Base-by-base conservation (phyloP, 1,140 invertebrate species). In the Cydia strobilella region DNA sequence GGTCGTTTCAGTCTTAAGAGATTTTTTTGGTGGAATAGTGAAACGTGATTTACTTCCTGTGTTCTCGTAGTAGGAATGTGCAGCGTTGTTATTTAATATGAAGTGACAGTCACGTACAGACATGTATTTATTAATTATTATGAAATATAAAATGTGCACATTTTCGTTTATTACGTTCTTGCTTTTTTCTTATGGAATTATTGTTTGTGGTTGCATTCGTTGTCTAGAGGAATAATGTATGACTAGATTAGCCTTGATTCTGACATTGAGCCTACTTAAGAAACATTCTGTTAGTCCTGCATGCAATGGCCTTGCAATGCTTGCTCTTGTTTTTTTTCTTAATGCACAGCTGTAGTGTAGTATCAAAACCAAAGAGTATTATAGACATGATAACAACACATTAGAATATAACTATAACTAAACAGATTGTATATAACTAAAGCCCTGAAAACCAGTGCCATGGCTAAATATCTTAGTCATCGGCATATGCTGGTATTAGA, bases 201-300 rank as follows among this genome's bases (percentile, higher is more conserved):
- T 69, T 31, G 7, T 69, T 69, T 76, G 63, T 51, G 62, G 51
- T 35, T 51, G 59, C 65, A 48, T 48, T 51, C 18, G 62, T 39
- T 20, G 54, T 74, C 76, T 63, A 31, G 23, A 45, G 45, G 78
- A 65, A 74, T 76, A 84, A 81, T 80, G 84, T 85, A 79, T 86
- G 79, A 90, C 86, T 87, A 78, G 77, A 75, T 80, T 87, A 84
- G 86, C 86, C 90, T 89, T 91, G 86, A 84, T 85, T 86, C 75
- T 89, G 86, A 87, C 86, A 87, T 87, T 89, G 84, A 75, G 76
- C 51, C 75, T 74, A 80, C 74, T 80, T 82, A 75, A 59, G 72
- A 77, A 81, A 81, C 76, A 77, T 76, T 79, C 65, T 78, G 80
- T 81, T 80, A 31, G 27, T 65, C 65, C 31, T 73, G 42, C 13